Evolutionary conservation across 2,797 vertebrate species (phyloP), one percentile per base, ranked within the genome.

Genomic region (Clarias pachynema): DNA sequence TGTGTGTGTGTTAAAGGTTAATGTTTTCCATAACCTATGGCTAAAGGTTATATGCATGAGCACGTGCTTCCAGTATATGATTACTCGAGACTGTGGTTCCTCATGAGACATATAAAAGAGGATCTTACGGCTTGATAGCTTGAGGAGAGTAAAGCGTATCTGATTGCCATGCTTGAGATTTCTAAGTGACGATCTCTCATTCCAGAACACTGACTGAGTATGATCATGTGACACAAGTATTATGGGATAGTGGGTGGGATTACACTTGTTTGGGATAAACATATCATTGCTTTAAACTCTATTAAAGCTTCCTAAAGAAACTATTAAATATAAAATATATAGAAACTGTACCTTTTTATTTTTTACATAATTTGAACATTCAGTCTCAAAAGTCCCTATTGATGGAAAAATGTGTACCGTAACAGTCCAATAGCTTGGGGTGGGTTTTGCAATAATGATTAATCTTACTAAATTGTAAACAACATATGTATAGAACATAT

Each of bases 151-250:
- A 66, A 68, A 75, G 40, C 8, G 16, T 49, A 15, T 65, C 70
- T 53, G 24, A 49, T 63, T 75, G 20, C n/a, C 49, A 44, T 22
- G 31, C 84, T 77, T 59, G 26, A 81, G 31, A 75, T 83, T 83
- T 85, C 59, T 79, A 44, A 79, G 34, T 73, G 40, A 77, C 14
- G 5, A 56, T 9, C 62, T 18, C 37, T 70, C 68, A 81, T 84
- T 74, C 77, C 73, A 31, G 22, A 81, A 57, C 16, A 59, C 65
- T 65, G 75, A 81, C 22, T 3, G 68, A 40, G 40, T 62, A 24
- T 14, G 37, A 63, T 89, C 88, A 87, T 87, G 77, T 89, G 81
- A 84, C 70, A 49, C 29, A 20, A 37, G 75, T 84, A 83, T 87
- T 79, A 85, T 8, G 77, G 40, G 7, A 44, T 44, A 44, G 85